phyloP scores from a whole-genome alignment of 2,797 vertebrate genomes.

The Hydrocynus forskahlii region DNA sequence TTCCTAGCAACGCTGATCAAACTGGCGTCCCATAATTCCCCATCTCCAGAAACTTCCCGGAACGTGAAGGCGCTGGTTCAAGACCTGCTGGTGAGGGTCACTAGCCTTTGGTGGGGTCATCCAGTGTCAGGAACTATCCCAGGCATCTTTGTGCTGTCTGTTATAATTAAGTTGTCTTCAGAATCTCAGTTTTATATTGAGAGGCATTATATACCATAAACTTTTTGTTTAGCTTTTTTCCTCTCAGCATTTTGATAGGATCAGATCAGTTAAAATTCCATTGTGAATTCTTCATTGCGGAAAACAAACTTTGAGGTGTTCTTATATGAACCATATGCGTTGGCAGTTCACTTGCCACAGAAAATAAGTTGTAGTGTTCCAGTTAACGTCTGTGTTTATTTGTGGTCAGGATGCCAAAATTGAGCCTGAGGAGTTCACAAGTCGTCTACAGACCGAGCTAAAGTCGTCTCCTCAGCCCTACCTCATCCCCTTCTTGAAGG shows the following conservation, averaged over 20 bases:
- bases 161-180: not conserved
- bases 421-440: slow-evolving; percentile 89
- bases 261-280: no score
- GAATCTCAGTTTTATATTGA: no score
- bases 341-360: not conserved
- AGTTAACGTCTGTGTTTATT: slow-evolving; percentile 33
- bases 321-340: slow-evolving; percentile 16
- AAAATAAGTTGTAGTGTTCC: not conserved
- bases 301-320: not conserved
- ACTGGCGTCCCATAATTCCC: slow-evolving; percentile 87
- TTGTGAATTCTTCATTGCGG: not conserved
- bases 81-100: slow-evolving; percentile 82
- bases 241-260: no score
- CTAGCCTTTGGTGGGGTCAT: not conserved
- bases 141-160: not conserved
- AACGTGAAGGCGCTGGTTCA: slow-evolving; percentile 89
- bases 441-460: slow-evolving; percentile 85
- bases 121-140: not conserved
- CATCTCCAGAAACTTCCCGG: slow-evolving; percentile 84
- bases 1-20: slow-evolving; percentile 89
- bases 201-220: no score
- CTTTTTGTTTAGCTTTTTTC: no score
- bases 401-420: slow-evolving; percentile 85
- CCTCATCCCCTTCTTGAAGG: slow-evolving; percentile 91
- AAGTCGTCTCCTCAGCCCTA: slow-evolving; percentile 91